Conservation (phyloP, 2,888 invertebrate genomes). For the Argyresthia albistria region DNA sequence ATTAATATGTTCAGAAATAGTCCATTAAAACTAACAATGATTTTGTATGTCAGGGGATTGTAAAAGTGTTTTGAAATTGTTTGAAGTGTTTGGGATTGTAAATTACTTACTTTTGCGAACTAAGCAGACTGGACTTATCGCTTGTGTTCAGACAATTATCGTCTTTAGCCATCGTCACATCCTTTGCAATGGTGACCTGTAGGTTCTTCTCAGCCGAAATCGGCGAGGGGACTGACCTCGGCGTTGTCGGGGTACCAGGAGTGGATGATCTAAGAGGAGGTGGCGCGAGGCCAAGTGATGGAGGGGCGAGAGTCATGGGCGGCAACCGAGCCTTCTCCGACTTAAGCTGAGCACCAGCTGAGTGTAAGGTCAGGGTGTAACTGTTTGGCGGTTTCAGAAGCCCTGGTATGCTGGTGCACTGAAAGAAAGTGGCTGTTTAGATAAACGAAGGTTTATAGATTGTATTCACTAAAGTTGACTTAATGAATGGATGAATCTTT, state of each 20-base stretch:
- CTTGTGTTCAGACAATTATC: conserved; percentile 54
- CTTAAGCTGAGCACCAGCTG: conserved; percentile 46
- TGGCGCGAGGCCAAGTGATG: conserved; percentile 10
- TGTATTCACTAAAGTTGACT: no score
- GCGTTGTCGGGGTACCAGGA: conserved; percentile 45
- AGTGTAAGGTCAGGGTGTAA: conserved; percentile 60
- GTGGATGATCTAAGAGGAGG: conserved; percentile 15
- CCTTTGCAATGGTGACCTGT: conserved; percentile 43
- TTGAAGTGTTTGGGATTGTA: no score
- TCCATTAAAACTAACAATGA: no score
- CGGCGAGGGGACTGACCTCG: conserved; percentile 48
- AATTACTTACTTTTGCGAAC: conserved; percentile 55
- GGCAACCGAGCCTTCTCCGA: conserved; percentile 58
- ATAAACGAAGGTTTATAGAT: neutral
- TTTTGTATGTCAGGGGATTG: no score
- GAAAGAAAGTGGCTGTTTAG: conserved; percentile 24
- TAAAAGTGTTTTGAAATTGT: no score
- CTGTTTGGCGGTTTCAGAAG: conserved; percentile 79
- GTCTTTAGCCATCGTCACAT: conserved; percentile 42
- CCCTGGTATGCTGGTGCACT: conserved; percentile 76
- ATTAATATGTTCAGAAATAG: no score
- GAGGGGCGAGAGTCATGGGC: conserved; percentile 48
- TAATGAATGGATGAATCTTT: no score
- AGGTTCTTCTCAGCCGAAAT: conserved; percentile 53
- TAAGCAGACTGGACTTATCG: conserved; percentile 61